Percentiles rank a stretch among this genome's conserved stretches.
Evolutionary conservation across 2,888 invertebrate species (phyloP).

Genomic region (Dynastes maya): DNA sequence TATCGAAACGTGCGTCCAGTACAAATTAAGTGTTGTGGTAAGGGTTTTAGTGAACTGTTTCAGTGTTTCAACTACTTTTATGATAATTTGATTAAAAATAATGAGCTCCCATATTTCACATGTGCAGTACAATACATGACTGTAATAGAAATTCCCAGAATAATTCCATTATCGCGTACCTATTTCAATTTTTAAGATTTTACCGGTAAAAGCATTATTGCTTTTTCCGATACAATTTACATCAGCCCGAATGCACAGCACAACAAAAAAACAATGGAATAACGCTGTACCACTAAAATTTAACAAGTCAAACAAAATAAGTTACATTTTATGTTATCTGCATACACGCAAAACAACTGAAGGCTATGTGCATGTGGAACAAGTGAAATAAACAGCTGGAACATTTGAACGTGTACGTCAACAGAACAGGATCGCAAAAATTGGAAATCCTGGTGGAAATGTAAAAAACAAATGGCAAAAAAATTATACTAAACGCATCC

Average conservation of each 20-base stretch:
- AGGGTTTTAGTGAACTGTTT: too few species aligned
- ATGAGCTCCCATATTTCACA: too few species aligned
- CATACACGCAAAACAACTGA: constrained; percentile 46
- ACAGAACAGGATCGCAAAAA: constrained; percentile 43
- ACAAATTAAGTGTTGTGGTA: too few species aligned
- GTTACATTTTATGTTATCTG: constrained; percentile 48
- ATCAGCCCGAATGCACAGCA: constrained; percentile 13
- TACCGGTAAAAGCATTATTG: constrained; percentile 19
- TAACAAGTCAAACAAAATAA: constrained; percentile 48
- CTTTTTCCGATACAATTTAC: constrained; percentile 27
- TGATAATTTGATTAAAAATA: too few species aligned
- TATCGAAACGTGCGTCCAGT: too few species aligned
- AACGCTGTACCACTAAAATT: constrained; percentile 45
- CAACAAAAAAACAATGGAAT: constrained; percentile 52
- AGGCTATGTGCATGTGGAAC: constrained; percentile 42
- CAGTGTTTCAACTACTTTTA: too few species aligned
- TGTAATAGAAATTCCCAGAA: background rate
- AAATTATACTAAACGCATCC: constrained; percentile 24
- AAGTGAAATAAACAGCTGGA: constrained; percentile 45
- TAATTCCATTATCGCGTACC: background rate
- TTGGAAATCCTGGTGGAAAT: constrained; percentile 31
- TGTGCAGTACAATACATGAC: background rate
- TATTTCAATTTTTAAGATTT: constrained; percentile 27
- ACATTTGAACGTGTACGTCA: constrained; percentile 47
- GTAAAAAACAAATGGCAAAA: constrained; percentile 26